These are phyloP conservation scores for Episyrphus balteatus DNA, from an alignment of 1,140 invertebrate genomes.

Conservation along the genomic window DNA sequence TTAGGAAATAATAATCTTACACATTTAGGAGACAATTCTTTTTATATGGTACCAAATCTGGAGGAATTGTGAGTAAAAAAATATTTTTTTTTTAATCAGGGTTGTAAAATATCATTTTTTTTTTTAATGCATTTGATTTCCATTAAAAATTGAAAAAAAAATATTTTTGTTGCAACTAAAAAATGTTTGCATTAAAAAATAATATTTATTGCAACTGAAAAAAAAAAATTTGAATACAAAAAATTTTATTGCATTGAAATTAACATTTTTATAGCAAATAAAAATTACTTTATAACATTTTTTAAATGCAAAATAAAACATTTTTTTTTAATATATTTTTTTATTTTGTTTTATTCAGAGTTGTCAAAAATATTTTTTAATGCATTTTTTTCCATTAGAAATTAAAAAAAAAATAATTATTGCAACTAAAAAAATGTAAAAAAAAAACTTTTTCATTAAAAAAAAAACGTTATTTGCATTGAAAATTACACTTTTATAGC, in stretches of 20 bases:
- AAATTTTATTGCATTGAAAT: conserved; percentile 12
- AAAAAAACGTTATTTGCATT: no score
- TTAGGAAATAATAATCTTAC: conserved; percentile 42
- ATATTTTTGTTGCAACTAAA: not conserved
- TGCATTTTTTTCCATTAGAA: no score
- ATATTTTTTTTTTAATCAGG: not conserved
- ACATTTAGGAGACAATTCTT: conserved; percentile 36
- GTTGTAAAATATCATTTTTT: not conserved
- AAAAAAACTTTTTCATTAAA: no score
- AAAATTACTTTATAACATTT: conserved; percentile 28
- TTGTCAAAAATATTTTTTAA: no score
- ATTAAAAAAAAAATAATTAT: no score
- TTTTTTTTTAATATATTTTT: no score
- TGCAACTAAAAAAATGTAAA: no score
- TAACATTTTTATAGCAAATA: conserved; percentile 12
- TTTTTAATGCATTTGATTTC: not conserved
- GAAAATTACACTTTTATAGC: no score
- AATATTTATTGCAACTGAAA: not conserved
- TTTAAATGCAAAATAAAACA: no score
- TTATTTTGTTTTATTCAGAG: no score
- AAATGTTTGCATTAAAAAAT: not conserved
- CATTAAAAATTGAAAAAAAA: not conserved
- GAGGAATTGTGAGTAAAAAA: conserved; percentile 42
- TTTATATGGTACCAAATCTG: conserved; percentile 35
- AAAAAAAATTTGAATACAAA: conserved; percentile 13